Evolutionary conservation across 2,888 invertebrate species (phyloP).

Genomic region (Cosmopolites sordidus): DNA sequence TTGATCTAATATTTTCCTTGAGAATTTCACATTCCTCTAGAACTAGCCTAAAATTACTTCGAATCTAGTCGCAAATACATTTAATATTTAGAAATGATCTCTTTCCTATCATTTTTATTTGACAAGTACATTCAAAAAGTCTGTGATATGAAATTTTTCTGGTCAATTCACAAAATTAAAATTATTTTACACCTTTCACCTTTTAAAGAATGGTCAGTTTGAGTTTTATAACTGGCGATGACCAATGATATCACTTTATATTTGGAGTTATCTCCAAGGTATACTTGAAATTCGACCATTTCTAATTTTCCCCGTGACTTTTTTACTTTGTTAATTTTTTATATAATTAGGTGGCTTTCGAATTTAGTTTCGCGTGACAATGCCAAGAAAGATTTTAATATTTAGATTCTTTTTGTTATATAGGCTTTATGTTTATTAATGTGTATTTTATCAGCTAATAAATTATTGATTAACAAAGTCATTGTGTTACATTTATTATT

Average conservation of each 20-base stretch:
- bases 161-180: too few species aligned
- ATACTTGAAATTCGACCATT: background rate
- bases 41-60: too few species aligned
- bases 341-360: conserved; percentile 16
- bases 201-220: too few species aligned
- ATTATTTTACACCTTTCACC: too few species aligned
- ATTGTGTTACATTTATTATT: too few species aligned
- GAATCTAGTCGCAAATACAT: background rate
- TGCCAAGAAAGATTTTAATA: conserved; percentile 24
- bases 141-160: conserved; percentile 13
- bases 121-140: background rate
- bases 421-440: conserved; percentile 23
- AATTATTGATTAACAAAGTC: conserved; percentile 19
- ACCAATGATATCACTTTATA: too few species aligned
- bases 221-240: too few species aligned
- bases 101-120: too few species aligned
- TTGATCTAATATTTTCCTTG: too few species aligned
- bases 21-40: too few species aligned
- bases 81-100: too few species aligned
- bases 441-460: conserved; percentile 25
- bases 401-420: conserved; percentile 17
- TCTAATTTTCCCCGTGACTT: conserved; percentile 10
- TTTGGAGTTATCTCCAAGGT: too few species aligned
- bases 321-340: conserved; percentile 17
- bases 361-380: conserved; percentile 20